These are phyloP conservation scores for Bursaphelenchus mucronatus DNA, from an alignment of 1,140 invertebrate species.

Conservation along the genomic window DNA sequence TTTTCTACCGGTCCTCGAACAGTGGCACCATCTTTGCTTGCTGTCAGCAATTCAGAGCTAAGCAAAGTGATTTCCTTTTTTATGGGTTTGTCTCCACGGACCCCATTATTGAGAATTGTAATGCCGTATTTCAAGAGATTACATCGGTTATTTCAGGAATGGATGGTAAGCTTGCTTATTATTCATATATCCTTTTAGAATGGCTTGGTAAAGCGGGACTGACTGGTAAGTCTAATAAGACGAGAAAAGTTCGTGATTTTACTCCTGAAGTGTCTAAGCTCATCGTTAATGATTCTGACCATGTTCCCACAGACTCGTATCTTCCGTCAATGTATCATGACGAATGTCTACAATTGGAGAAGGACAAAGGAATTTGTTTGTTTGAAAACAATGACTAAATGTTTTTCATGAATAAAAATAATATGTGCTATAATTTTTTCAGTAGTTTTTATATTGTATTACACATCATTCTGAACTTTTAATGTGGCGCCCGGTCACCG, in stretches of 20 bases:
- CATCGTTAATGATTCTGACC: constrained; percentile 1
- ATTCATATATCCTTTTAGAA: constrained; percentile 28
- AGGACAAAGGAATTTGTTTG: too few species aligned
- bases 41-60: constrained; percentile 47
- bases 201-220: constrained; percentile 34
- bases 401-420: too few species aligned
- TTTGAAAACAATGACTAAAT: too few species aligned
- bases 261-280: constrained; percentile 36
- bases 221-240: constrained; percentile 39
- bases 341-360: too few species aligned
- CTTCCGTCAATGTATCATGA: too few species aligned
- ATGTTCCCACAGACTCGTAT: too few species aligned
- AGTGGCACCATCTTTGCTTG: constrained; percentile 34
- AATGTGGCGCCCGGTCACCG: too few species aligned
- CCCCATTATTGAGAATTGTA: constrained; percentile 47
- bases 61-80: constrained; percentile 36
- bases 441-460: too few species aligned
- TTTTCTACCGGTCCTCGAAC: constrained; percentile 42
- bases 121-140: constrained; percentile 31
- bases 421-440: too few species aligned
- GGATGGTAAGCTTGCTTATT: constrained; percentile 21
- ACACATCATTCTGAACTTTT: too few species aligned
- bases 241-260: constrained; percentile 42
- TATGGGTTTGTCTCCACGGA: constrained; percentile 41
- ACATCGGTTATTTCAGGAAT: constrained; percentile 31